Percentiles rank a stretch among this genome's conserved stretches.
phyloP scores from a whole-genome alignment of 2,797 vertebrate genomes.

The Denticeps clupeoides region DNA sequence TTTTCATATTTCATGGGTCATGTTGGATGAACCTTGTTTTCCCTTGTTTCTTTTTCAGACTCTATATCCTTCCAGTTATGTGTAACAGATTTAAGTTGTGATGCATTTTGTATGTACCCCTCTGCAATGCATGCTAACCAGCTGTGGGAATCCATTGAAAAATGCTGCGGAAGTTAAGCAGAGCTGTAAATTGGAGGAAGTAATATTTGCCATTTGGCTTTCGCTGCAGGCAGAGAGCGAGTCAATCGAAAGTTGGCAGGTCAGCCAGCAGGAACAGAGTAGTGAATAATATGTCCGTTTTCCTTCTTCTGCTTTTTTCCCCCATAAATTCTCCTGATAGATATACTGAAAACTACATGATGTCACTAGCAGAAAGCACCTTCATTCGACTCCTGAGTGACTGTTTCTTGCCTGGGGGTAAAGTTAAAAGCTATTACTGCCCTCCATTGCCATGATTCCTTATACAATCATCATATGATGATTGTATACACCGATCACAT shows the following conservation, averaged over 20 bases:
- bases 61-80: too few relatives aligned
- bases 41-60: too few relatives aligned
- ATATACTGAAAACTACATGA: constrained; percentile 1
- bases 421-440: constrained; percentile 6
- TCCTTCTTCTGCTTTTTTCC: background rate
- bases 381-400: constrained; percentile 16
- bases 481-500: too few relatives aligned
- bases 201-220: constrained; percentile 7
- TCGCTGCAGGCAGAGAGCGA: background rate
- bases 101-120: too few relatives aligned
- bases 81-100: too few relatives aligned
- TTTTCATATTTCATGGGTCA: too few relatives aligned
- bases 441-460: too few relatives aligned
- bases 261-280: background rate
- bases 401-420: constrained; percentile 21
- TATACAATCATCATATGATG: too few relatives aligned
- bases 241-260: background rate
- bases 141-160: too few relatives aligned
- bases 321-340: background rate
- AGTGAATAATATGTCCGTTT: constrained; percentile 11
- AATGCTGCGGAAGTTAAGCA: background rate
- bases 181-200: background rate
- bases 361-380: constrained; percentile 19
- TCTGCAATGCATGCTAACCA: too few relatives aligned
- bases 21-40: too few relatives aligned